Evolutionary conservation across 2,888 invertebrate genomes (phyloP).

Genomic region (Acronicta leporina): DNA sequence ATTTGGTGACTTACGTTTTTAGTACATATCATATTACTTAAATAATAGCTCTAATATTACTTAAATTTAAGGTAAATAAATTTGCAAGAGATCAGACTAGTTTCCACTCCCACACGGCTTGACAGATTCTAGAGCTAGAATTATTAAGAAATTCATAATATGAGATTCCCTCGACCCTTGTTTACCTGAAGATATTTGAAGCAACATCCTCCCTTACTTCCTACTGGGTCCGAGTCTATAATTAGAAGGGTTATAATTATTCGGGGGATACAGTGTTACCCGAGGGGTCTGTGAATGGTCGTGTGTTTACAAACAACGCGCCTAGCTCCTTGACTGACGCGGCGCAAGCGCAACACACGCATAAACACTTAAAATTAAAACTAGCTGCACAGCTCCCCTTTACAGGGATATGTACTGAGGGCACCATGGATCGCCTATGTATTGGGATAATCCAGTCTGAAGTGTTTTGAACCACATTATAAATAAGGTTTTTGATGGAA

Average conservation of each 20-base stretch:
- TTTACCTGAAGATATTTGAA: constrained; percentile 41
- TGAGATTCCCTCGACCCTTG: constrained; percentile 22
- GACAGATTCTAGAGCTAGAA: background rate
- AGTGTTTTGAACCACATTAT: background rate
- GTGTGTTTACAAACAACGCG: constrained; percentile 87
- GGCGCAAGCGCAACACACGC: constrained; percentile 65
- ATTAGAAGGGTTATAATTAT: constrained; percentile 58
- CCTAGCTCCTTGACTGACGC: constrained; percentile 61
- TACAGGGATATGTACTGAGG: constrained; percentile 44
- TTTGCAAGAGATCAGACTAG: too few species aligned
- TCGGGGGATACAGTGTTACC: constrained; percentile 40
- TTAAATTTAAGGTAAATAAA: too few species aligned
- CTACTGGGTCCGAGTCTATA: constrained; percentile 50
- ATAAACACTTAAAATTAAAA: constrained; percentile 78
- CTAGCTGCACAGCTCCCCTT: constrained; percentile 60
- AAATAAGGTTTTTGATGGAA: too few species aligned
- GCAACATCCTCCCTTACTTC: constrained; percentile 51
- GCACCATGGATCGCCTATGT: constrained; percentile 26
- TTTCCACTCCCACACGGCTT: background rate
- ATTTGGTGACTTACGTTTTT: constrained; percentile 27
- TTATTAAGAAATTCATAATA: constrained; percentile 10
- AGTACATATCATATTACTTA: background rate
- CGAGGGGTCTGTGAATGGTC: constrained; percentile 68
- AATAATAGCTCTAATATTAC: too few species aligned
- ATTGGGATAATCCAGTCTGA: constrained; percentile 39